A percentile compares a stretch with the other conserved stretches of the same genome.
Conservation (phyloP, 1,140 invertebrate genomes). For the Coenobita brevimanus region DNA sequence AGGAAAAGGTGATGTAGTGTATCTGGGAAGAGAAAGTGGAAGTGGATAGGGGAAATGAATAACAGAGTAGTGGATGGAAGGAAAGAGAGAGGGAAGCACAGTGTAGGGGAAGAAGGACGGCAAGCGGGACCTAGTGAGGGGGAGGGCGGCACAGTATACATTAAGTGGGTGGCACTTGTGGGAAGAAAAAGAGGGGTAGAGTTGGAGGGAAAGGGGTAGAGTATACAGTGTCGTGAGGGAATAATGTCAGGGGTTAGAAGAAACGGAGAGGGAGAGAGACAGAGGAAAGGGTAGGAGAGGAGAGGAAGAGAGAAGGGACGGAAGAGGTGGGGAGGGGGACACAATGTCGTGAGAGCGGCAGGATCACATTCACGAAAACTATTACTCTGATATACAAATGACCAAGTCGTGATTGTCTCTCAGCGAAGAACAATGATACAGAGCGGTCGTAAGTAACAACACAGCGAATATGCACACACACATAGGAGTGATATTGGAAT, state of each 20-base stretch:
- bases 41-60: too few species aligned
- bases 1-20: too few species aligned
- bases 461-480: too few species aligned
- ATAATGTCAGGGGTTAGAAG: background rate
- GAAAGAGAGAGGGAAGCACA: background rate
- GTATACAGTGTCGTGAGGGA: background rate
- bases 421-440: too few species aligned
- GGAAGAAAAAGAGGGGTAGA: background rate
- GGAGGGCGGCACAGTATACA: too few species aligned
- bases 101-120: background rate
- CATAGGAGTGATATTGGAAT: too few species aligned
- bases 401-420: background rate
- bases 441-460: too few species aligned
- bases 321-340: background rate
- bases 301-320: background rate
- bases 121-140: too few species aligned
- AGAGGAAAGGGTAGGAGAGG: background rate
- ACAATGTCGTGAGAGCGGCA: background rate
- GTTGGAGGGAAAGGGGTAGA: background rate
- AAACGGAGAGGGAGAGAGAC: background rate
- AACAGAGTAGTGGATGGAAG: too few species aligned
- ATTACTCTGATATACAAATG: slow-evolving; percentile 24
- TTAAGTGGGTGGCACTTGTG: too few species aligned
- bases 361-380: background rate
- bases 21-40: too few species aligned